Evolutionary conservation across 2,113 vertebrate species (phyloP).

Genomic region (Gymnobelideus leadbeateri): DNA sequence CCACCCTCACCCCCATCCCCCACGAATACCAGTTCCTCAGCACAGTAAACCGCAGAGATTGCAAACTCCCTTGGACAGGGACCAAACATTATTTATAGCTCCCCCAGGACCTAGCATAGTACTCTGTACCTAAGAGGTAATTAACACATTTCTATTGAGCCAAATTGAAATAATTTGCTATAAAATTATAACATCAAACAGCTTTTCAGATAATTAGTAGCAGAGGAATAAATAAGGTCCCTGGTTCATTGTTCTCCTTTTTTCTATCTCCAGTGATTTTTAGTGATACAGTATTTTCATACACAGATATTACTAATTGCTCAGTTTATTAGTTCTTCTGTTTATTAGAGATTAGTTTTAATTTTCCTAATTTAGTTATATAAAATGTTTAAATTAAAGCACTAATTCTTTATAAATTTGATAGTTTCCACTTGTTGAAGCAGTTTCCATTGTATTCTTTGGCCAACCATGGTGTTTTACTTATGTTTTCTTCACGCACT

Average conservation of each 20-base stretch:
- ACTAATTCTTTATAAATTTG: constrained; percentile 19
- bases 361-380: constrained; percentile 38
- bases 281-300: neutral
- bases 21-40: too few species aligned
- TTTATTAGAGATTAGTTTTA: constrained; percentile 11
- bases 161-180: constrained; percentile 35
- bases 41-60: too few species aligned
- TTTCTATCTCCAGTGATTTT: constrained; percentile 35
- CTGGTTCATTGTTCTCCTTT: constrained; percentile 32
- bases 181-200: neutral
- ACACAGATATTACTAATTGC: constrained; percentile 34
- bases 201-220: constrained; percentile 12
- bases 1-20: too few species aligned
- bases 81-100: too few species aligned
- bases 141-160: too few species aligned
- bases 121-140: too few species aligned
- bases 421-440: constrained; percentile 32
- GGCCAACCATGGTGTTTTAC: neutral
- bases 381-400: constrained; percentile 55
- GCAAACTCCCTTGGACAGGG: too few species aligned
- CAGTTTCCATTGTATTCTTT: constrained; percentile 40
- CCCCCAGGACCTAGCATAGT: too few species aligned
- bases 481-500: constrained; percentile 3
- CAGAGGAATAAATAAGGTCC: neutral
- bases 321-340: constrained; percentile 37